Conservation (phyloP, 2,888 invertebrate genomes). For the Brassicogethes aeneus region DNA sequence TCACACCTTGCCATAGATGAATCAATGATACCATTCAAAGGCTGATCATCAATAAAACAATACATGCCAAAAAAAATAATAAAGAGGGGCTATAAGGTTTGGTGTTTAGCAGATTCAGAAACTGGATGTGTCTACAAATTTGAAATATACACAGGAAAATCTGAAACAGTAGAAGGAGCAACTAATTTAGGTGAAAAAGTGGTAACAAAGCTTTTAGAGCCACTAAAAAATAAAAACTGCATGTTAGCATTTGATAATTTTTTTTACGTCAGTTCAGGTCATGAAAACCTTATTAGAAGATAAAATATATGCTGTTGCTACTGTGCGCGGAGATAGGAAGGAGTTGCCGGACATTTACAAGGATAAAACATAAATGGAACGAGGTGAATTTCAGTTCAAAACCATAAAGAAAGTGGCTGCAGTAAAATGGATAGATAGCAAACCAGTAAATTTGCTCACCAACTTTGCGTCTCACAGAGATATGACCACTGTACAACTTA, state of each 20-base stretch:
- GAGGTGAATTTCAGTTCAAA: slow-evolving; percentile 17
- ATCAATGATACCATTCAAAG: slow-evolving; percentile 20
- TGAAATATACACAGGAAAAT: slow-evolving; percentile 24
- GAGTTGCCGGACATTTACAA: slow-evolving; percentile 12
- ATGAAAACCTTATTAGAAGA: slow-evolving; percentile 12
- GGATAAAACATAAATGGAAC: slow-evolving; percentile 12
- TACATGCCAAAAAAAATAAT: slow-evolving; percentile 10
- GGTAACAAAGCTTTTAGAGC: slow-evolving; percentile 4
- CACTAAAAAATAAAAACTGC: slow-evolving; percentile 4
- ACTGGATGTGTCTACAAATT: slow-evolving; percentile 21
- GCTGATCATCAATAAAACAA: slow-evolving; percentile 15
- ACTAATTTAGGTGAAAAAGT: slow-evolving; percentile 10
- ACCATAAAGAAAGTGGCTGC: slow-evolving; percentile 6
- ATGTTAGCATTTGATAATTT: slow-evolving; percentile 8
- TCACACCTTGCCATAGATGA: too few relatives aligned
- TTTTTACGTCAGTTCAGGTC: slow-evolving; percentile 15
- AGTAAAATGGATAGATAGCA: slow-evolving; percentile 19
- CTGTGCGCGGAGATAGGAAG: slow-evolving; percentile 15
- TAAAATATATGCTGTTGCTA: slow-evolving; percentile 17
- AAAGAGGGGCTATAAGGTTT: slow-evolving; percentile 8
- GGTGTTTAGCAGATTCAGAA: slow-evolving; percentile 7
- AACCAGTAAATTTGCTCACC: slow-evolving; percentile 14
- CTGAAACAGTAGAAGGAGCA: slow-evolving; percentile 1
- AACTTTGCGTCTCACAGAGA: slow-evolving; percentile 4
- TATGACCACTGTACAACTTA: background rate